These are phyloP conservation scores for Malurus alboscapulatus DNA, from an alignment of 2,113 vertebrate genomes.

Conservation along the genomic window DNA sequence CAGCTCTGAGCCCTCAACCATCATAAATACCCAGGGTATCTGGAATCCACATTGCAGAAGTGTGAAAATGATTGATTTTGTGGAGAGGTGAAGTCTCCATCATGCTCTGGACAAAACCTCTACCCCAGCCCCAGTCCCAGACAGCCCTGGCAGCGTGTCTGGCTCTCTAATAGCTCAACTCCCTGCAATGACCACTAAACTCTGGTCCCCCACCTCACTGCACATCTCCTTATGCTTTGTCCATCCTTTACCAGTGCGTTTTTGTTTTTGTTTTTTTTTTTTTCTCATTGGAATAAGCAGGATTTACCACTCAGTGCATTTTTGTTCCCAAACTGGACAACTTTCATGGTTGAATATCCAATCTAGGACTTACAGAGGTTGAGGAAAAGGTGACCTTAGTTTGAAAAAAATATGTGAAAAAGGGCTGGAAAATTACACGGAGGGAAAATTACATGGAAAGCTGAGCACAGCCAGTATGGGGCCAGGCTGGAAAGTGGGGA, in stretches of 20 bases:
- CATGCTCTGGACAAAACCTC: neutral
- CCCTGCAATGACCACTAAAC: neutral
- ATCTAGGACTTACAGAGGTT: neutral
- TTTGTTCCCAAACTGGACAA: neutral
- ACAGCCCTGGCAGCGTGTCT: neutral
- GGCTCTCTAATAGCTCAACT: neutral
- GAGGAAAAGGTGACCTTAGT: neutral
- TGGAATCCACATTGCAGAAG: neutral
- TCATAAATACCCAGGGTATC: fast-evolving
- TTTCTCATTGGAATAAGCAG: neutral
- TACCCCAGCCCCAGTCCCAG: neutral
- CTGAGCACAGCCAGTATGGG: neutral
- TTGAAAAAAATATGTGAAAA: neutral
- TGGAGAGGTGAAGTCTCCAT: neutral
- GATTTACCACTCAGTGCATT: neutral
- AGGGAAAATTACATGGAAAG: neutral
- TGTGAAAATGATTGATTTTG: neutral
- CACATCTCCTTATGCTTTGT: neutral
- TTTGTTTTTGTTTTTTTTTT: neutral
- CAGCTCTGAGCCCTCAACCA: neutral
- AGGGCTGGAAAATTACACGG: neutral
- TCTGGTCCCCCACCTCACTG: neutral
- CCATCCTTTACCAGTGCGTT: neutral
- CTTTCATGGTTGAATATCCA: neutral
- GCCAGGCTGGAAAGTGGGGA: neutral